These are phyloP conservation scores for Apostichopus californicus DNA, from an alignment of 35 echinoderm and acorn worm genomes.

Conservation along the genomic window DNA sequence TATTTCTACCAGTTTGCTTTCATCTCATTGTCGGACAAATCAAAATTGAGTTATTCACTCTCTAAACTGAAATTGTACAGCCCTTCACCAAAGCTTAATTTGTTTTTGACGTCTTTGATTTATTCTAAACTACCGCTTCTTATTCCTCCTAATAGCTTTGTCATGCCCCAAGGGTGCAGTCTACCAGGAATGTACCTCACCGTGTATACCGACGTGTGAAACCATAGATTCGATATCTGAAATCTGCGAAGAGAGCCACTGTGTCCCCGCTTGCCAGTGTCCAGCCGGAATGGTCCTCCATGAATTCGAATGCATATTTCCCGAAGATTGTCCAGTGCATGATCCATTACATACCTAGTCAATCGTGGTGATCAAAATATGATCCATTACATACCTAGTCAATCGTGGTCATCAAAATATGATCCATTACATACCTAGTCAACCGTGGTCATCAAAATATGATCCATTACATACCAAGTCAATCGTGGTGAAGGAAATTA, in stretches of 20 bases:
- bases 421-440: no score
- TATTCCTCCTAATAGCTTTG: conserved; percentile 65
- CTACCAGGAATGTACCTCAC: conserved; percentile 84
- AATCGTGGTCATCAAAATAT: no score
- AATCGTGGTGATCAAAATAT: neutral
- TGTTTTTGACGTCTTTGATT: no score
- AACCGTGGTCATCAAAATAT: no score
- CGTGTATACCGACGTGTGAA: conserved; percentile 86
- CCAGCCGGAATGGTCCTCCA: conserved; percentile 92
- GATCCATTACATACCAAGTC: no score
- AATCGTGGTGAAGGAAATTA: no score
- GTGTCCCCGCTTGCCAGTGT: conserved; percentile 94
- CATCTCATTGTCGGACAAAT: no score
- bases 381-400: no score
- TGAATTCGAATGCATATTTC: conserved; percentile 80
- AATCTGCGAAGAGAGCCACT: conserved; percentile 62
- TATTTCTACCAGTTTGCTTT: no score
- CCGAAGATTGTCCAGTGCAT: conserved; percentile 65
- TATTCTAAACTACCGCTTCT: neutral
- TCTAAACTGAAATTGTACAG: no score
- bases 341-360: neutral
- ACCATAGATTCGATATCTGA: conserved; percentile 60
- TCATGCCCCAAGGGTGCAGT: conserved; percentile 82
- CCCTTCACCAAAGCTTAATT: no score
- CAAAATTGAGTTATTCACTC: no score